These are phyloP conservation scores for Galerucella nymphaeae DNA, from an alignment of 2,888 invertebrate genomes.

Conservation along the genomic window DNA sequence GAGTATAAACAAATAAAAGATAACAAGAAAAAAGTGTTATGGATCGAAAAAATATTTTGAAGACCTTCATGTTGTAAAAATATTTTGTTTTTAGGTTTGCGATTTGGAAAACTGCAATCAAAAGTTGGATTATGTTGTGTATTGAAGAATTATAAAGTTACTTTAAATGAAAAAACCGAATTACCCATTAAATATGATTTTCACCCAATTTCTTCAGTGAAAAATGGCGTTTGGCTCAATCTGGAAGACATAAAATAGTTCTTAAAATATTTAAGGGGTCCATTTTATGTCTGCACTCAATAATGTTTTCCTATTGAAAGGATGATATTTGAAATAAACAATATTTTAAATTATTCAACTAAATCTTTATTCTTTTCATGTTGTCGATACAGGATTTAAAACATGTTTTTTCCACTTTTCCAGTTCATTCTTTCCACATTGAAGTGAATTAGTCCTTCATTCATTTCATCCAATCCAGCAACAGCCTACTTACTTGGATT, in stretches of 20 bases:
- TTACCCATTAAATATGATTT: constrained; percentile 47
- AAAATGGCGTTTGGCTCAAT: constrained; percentile 52
- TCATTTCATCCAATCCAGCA: too few species aligned
- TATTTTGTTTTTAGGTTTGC: constrained; percentile 50
- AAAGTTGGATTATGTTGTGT: constrained; percentile 54
- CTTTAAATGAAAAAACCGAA: constrained; percentile 50
- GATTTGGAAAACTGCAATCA: constrained; percentile 57
- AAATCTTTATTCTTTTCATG: too few species aligned
- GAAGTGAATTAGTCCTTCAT: too few species aligned
- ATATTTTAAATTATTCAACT: too few species aligned
- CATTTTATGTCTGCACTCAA: too few species aligned
- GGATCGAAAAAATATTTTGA: too few species aligned
- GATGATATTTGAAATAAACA: too few species aligned
- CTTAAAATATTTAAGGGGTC: not conserved
- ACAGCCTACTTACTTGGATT: too few species aligned
- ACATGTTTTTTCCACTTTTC: too few species aligned
- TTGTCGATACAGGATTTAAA: not conserved
- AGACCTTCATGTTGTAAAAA: not conserved
- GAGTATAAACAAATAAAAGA: not conserved
- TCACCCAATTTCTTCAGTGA: constrained; percentile 38
- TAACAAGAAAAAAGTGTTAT: too few species aligned
- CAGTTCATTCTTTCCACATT: too few species aligned
- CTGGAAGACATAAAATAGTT: constrained; percentile 2
- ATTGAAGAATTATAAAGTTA: constrained; percentile 51
- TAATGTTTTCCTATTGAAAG: too few species aligned